These are phyloP conservation scores for Ptychadena robeensis DNA, from an alignment of 2,797 vertebrate genomes.

Conservation along the genomic window DNA sequence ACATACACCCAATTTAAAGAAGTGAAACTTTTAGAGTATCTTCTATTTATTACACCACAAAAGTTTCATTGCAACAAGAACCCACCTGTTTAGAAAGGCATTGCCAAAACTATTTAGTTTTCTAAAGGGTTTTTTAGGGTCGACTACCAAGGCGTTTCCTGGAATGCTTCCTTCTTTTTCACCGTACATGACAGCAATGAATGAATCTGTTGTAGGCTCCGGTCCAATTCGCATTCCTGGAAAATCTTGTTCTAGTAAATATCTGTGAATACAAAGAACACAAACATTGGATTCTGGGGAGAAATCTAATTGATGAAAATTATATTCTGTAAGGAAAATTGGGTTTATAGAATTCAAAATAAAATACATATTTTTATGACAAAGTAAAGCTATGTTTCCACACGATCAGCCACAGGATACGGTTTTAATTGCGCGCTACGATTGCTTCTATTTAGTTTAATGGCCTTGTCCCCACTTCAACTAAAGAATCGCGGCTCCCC, in stretches of 20 bases:
- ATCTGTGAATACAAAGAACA: slow-evolving; percentile 74
- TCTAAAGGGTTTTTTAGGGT: slow-evolving; percentile 94
- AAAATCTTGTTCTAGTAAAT: slow-evolving; percentile 93
- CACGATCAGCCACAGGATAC: too few relatives aligned
- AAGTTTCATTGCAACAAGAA: background rate
- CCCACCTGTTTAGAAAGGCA: slow-evolving; percentile 92
- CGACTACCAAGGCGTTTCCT: slow-evolving; percentile 94
- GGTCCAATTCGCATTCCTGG: slow-evolving; percentile 97
- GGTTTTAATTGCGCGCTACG: too few relatives aligned
- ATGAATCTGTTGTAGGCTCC: slow-evolving; percentile 95
- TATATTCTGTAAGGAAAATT: too few relatives aligned
- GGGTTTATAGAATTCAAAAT: too few relatives aligned
- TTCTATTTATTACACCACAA: background rate
- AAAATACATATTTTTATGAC: too few relatives aligned
- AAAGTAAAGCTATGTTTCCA: too few relatives aligned
- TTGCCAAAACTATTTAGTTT: slow-evolving; percentile 96
- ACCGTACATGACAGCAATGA: slow-evolving; percentile 96
- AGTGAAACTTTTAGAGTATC: background rate
- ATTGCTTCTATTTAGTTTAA: too few relatives aligned
- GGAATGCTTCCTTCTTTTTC: slow-evolving; percentile 90
- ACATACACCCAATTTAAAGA: too few relatives aligned
- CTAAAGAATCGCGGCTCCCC: too few relatives aligned
- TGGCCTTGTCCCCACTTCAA: too few relatives aligned
- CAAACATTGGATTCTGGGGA: background rate
- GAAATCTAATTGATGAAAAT: background rate